Base-by-base conservation (phyloP, 92 coral and sea anemone species). In the Anthopleura xanthogrammica region DNA sequence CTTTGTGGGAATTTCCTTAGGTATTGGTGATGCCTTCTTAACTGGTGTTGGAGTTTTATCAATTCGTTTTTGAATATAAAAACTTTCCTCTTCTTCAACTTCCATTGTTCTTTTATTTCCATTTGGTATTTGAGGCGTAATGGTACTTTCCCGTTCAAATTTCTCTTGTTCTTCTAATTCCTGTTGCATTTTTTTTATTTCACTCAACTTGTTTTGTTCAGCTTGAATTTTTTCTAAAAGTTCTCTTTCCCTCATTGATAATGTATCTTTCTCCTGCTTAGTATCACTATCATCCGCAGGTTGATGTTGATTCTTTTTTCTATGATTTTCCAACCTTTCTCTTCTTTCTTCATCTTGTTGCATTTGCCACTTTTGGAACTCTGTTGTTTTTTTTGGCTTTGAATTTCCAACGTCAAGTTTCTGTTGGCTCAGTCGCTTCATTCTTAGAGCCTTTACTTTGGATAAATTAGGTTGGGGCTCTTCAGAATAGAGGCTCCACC, bases 291-390 rank as follows among this genome's bases (percentile, higher is more conserved):
- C 24, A 12, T 48, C 29, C 29, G 36, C 42, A 2, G 4, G 70
- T 62, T 62, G 74, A n/a, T 57, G 70, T 62, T 62, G 74, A n/a
- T 57, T 41, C 82, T 74, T 79, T 41, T 88, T 77, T 54, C 78
- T 87, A 85, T 85, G 81, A 74, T 83, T 89, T 73, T 87, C 86
- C 58, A 91, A 75, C 77, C 95, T 83, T 79, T 94, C 86, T 68
- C 84, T 54, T 48, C 90, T 80, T 77, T 86, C 92, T 72, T 76
- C 60, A 55, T 91, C 89, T 41, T 89, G 98, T 9, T 89, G 90
- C 83, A 94, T 80, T 86, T 91, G 98, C 95, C 95, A 92, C 68
- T 87, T 94, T 82, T 94, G 93, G 64, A 94, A 94, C 58, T 94
- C 98, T 80, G 93, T 89, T 76, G 88, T 76, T 72, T 94, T 89